Percentiles rank a stretch among this genome's conserved stretches.
Evolutionary conservation across 2,797 vertebrate species (phyloP).

Genomic region (Argentina silus): DNA sequence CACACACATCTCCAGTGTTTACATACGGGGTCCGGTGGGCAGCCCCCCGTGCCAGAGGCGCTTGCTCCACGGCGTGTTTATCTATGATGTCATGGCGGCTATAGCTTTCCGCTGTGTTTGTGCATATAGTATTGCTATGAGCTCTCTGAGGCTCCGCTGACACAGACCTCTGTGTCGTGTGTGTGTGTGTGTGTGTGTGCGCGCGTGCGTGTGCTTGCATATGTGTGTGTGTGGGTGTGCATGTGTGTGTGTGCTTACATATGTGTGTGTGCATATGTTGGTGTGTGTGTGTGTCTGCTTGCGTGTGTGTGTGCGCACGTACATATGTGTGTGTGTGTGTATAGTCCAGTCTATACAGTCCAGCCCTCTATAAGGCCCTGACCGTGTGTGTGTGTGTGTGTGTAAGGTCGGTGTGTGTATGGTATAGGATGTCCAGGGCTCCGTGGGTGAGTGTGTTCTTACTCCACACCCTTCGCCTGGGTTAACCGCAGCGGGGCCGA

Average conservation of each 20-base stretch:
- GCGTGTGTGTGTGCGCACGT: conserved; percentile 23
- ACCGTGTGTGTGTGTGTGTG: conserved; percentile 1
- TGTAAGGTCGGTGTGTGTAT: not conserved
- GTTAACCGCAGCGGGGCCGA: conserved; percentile 38
- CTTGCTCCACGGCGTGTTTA: not conserved
- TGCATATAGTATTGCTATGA: not conserved
- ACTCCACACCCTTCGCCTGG: conserved; percentile 20
- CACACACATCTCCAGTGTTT: not conserved
- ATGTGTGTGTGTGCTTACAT: not conserved
- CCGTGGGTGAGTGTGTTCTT: conserved; percentile 27
- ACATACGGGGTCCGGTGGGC: not conserved
- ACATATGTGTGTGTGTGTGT: conserved; percentile 16
- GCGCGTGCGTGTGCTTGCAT: not conserved
- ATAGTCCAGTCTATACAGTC: conserved; percentile 14
- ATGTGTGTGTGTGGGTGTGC: conserved; percentile 7
- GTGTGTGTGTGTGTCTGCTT: conserved; percentile 4
- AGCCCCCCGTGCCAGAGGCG: not conserved
- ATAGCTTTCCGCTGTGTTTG: not conserved
- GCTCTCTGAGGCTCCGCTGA: conserved; percentile 1
- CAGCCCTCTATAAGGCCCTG: conserved; percentile 15
- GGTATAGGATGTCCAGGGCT: conserved; percentile 15
- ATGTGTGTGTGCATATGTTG: not conserved
- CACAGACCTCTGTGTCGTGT: not conserved
- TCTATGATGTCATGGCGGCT: conserved; percentile 9
- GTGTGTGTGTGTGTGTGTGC: conserved; percentile 20